Evolutionary conservation across 1,140 invertebrate species (phyloP).

Genomic region (Macrobrachium nipponense): DNA sequence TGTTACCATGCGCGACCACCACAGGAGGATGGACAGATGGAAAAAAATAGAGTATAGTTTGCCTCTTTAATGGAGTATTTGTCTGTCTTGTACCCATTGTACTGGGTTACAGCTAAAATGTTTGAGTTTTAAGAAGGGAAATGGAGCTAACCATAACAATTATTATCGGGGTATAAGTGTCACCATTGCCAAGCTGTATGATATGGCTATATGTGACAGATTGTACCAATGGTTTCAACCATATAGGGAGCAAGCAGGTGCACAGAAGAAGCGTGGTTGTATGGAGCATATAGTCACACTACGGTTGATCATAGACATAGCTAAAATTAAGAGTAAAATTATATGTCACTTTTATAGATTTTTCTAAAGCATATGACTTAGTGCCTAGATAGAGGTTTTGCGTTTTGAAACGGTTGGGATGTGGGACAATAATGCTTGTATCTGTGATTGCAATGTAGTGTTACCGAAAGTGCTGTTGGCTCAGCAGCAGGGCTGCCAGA

Average conservation of each 20-base stretch:
- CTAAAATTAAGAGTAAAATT: conserved; percentile 6
- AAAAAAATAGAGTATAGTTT: not conserved
- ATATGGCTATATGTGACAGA: not conserved
- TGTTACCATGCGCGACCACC: not conserved
- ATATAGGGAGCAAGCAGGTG: not conserved
- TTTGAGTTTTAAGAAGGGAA: conserved; percentile 4
- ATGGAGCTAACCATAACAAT: not conserved
- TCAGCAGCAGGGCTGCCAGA: too few relatives aligned
- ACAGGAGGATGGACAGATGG: not conserved
- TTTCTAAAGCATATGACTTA: conserved; percentile 20
- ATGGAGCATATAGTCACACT: not conserved
- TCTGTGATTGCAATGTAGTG: too few relatives aligned
- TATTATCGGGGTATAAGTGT: too few relatives aligned
- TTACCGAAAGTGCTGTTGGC: too few relatives aligned
- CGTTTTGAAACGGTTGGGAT: too few relatives aligned
- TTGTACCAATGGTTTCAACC: conserved; percentile 7
- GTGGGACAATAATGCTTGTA: too few relatives aligned
- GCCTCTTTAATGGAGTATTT: conserved; percentile 19
- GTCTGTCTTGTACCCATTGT: not conserved
- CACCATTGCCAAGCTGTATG: too few relatives aligned
- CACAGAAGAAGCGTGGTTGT: too few relatives aligned
- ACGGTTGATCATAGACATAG: not conserved
- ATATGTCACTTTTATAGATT: not conserved
- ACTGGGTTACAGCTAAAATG: not conserved
- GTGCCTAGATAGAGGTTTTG: too few relatives aligned